Percentiles rank a stretch among this genome's conserved stretches.
Conservation (phyloP, 2,797 vertebrate species). For the Scleropages formosus region DNA sequence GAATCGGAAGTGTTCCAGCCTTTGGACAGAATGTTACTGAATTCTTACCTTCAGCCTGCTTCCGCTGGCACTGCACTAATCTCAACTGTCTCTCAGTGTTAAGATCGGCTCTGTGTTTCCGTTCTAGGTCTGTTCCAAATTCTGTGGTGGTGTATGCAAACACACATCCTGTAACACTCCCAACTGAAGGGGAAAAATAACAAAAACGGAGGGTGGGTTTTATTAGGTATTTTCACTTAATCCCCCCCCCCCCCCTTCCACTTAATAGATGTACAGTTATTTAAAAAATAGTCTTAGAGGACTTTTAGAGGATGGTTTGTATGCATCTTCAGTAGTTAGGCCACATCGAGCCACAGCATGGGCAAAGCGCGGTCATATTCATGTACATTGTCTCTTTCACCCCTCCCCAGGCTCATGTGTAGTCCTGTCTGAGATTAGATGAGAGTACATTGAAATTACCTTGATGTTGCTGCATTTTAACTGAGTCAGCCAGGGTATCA, state of each 20-base stretch:
- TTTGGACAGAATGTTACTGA: neutral
- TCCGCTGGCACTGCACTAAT: neutral
- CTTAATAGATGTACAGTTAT: neutral
- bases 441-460: neutral
- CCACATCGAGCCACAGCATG: too few species aligned
- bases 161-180: too few species aligned
- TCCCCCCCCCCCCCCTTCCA: neutral
- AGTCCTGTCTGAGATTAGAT: neutral
- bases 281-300: too few species aligned
- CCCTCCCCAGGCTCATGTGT: too few species aligned
- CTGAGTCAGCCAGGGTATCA: neutral
- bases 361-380: too few species aligned
- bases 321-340: neutral
- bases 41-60: neutral
- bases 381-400: neutral
- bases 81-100: conserved; percentile 27
- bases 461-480: neutral
- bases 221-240: neutral
- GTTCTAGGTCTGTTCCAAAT: neutral
- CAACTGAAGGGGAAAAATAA: neutral
- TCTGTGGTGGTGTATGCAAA: too few species aligned
- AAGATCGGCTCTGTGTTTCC: conserved; percentile 19
- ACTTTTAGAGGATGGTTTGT: too few species aligned
- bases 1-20: neutral
- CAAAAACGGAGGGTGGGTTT: neutral